Base-by-base conservation (phyloP, 1,140 invertebrate genomes). In the Ptiloglossa arizonensis region DNA sequence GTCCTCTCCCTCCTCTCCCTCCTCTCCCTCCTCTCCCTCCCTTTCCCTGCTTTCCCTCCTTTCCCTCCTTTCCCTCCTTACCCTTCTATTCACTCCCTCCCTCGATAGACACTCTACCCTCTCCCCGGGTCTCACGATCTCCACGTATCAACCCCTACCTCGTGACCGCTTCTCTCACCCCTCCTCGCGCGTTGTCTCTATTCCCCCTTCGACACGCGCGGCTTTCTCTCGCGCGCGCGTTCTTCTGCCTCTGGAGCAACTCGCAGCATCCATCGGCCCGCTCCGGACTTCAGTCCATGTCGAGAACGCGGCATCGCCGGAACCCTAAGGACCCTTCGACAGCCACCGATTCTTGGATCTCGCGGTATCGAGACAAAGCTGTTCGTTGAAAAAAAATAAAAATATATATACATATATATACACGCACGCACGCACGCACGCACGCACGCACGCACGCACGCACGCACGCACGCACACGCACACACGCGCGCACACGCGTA, bases 281-380 rank as follows among this genome's bases (percentile, higher is more conserved):
- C 84, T 85, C 81, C 81, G 82, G 82, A 87, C 80, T 89, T 91
- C 91, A 92, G 91, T 92, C 90, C 90, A 91, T 87, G 89, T 88
- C 89, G 87, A 91, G 90, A 91, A 89, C 89, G 91, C 90, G 90
- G 88, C 88, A 90, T 63, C 84, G 87, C 79, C 87, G 89, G 89
- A 89, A 90, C 90, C 86, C 83, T 78, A 84, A 90, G 84, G 85
- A 89, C 82, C 80, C 70, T 67, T 72, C 77, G 62, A 80, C 44
- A 72, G 5, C 46, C 29, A 68, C 60, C 62, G 64, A 79, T 44
- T 59, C 72, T 52, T 71, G n/a, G 70, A 79, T 52, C 44, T 79
- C 62, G 57, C 68, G 35, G n/a, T 56, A 59, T 48, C 57, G 17
- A 13, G 46, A 0, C 46, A 27, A 15, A 54, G 5, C 63, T 29